Percentiles rank a stretch among this genome's conserved stretches.
Evolutionary conservation across 2,797 vertebrate species (phyloP).

Genomic region (Rhinophrynus dorsalis): DNA sequence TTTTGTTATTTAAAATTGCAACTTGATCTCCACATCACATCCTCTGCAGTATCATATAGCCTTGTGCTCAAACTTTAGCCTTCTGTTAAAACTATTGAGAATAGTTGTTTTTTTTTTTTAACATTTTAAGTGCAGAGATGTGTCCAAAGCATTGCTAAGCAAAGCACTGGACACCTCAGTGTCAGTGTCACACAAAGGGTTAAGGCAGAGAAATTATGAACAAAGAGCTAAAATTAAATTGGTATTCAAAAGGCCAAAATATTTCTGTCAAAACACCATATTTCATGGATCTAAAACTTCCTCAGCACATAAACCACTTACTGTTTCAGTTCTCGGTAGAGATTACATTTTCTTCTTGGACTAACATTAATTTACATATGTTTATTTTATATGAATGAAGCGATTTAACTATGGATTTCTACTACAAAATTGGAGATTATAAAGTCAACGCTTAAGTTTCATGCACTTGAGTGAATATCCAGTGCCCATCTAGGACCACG

Average conservation of each 20-base stretch:
- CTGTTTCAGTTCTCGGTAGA: background rate
- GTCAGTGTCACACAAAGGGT: too few species aligned
- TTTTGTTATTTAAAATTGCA: background rate
- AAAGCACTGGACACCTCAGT: too few species aligned
- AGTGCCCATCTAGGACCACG: too few species aligned
- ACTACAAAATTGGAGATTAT: too few species aligned
- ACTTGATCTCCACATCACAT: background rate
- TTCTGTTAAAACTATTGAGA: conserved; percentile 36
- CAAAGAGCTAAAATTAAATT: conserved; percentile 12
- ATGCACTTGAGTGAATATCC: too few species aligned
- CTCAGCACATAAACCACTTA: background rate
- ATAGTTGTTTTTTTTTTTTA: background rate
- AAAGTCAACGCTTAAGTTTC: too few species aligned
- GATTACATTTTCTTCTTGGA: too few species aligned
- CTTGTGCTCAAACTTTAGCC: background rate
- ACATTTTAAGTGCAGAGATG: too few species aligned
- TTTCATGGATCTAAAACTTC: conserved; percentile 29
- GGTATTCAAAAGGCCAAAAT: conserved; percentile 12
- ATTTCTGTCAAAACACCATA: background rate
- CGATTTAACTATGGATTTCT: background rate
- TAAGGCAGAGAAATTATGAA: background rate
- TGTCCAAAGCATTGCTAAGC: too few species aligned
- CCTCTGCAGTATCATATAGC: conserved; percentile 28
- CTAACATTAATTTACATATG: background rate
- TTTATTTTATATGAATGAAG: too few species aligned